Evolutionary conservation across 2,888 invertebrate species (phyloP), one percentile per base, ranked within the genome.

Genomic region (Chaetogeoica ovagalla): DNA sequence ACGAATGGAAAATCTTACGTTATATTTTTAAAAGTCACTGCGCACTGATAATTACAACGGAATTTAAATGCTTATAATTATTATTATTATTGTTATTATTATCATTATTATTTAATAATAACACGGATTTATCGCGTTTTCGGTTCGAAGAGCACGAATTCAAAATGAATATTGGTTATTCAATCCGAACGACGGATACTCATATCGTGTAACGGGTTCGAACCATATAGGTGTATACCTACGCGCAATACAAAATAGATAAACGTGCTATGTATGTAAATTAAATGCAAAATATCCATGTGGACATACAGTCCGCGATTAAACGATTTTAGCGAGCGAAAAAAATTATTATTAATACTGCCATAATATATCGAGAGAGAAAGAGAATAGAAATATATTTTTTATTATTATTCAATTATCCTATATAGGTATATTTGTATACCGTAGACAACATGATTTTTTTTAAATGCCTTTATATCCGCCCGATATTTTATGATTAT

Each of bases 221-320:
- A 68, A 68, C 59, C 43, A 13, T 60, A 39, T 43, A 69, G n/a
- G n/a, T n/a, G n/a, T n/a, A n/a, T n/a, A n/a, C n/a, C n/a, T 23
- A 30, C 1, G 4, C 30, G 30, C 68, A 19, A 77, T n/a, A 69
- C 62, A 37, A 21, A 37, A 69, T 77, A 43, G 52, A 59, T 59
- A 69, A 77, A 69, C 52, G 60, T 62, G 69, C 69, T 77, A 77
- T 77, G 69, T 62, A 77, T 77, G 77, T 17, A 77, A 77, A 77
- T 77, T 37, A 69, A 77, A 30, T 48, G 77, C 11, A 21, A 60
- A 77, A 76, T 60, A 60, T 60, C 52, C 60, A 21, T 77, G 62
- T 77, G 69, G 60, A 77, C n/a, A n/a, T 77, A 77, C 17, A 69
- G 77, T 77, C 37, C 37, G 52, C 37, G 52, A 62, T 77, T 77